Conservation (phyloP, 2,797 vertebrate species). For the Silurus lanzhouensis region DNA sequence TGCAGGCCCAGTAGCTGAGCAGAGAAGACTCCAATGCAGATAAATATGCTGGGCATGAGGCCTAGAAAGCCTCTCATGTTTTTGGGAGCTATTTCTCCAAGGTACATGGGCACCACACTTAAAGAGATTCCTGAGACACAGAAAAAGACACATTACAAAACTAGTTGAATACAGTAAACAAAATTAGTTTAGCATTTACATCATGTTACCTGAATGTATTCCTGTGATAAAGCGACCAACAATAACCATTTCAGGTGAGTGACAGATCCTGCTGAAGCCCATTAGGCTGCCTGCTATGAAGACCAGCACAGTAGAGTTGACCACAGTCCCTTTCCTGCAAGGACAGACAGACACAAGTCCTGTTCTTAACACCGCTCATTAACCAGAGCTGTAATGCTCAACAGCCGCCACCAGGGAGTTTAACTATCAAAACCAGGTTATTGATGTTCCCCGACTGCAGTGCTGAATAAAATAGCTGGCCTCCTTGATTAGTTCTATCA, state of each 20-base stretch:
- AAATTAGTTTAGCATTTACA: background rate
- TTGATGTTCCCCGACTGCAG: slow-evolving; percentile 57
- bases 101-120: slow-evolving; percentile 89
- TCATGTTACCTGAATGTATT: slow-evolving; percentile 83
- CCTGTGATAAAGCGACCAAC: slow-evolving; percentile 84
- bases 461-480: slow-evolving; percentile 58
- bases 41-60: slow-evolving; percentile 87
- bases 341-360: slow-evolving; percentile 49
- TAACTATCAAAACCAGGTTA: slow-evolving; percentile 60
- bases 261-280: slow-evolving; percentile 83
- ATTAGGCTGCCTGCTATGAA: slow-evolving; percentile 80
- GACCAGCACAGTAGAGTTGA: slow-evolving; percentile 79
- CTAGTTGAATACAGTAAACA: background rate
- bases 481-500: slow-evolving; percentile 61
- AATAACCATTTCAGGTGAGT: slow-evolving; percentile 88
- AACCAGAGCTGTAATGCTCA: slow-evolving; percentile 54
- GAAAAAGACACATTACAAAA: background rate
- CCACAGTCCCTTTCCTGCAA: slow-evolving; percentile 82
- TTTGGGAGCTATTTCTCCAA: slow-evolving; percentile 89
- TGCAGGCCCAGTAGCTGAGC: slow-evolving; percentile 88
- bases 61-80: slow-evolving; percentile 86
- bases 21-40: slow-evolving; percentile 84
- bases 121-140: slow-evolving; percentile 80
- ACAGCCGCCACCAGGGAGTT: slow-evolving; percentile 60
- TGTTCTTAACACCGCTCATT: slow-evolving; percentile 55